A percentile compares a stretch with the other conserved stretches of the same genome.
phyloP scores from a whole-genome alignment of 2,797 vertebrate genomes.

The Molothrus ater region DNA sequence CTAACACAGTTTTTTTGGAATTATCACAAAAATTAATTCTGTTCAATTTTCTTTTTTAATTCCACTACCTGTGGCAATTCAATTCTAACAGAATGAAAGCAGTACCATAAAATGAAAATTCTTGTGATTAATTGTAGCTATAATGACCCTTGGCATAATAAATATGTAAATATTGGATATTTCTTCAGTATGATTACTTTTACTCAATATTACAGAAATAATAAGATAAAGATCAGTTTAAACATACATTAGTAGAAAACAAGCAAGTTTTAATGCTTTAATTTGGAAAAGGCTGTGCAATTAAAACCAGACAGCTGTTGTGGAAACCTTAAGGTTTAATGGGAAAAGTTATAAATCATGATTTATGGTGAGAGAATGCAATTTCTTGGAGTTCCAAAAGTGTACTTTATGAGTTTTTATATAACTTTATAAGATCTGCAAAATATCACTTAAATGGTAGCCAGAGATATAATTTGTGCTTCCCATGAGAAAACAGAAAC shows the following conservation, averaged over 20 bases:
- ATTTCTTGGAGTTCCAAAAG: conserved; percentile 14
- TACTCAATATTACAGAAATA: not conserved
- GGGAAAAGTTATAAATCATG: conserved; percentile 7
- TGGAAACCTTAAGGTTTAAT: conserved; percentile 12
- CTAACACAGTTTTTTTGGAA: not conserved
- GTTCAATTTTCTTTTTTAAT: not conserved
- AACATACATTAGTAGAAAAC: not conserved
- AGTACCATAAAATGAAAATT: not conserved
- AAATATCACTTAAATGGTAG: conserved; percentile 21
- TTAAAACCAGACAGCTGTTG: conserved; percentile 36
- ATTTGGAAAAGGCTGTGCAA: conserved; percentile 15
- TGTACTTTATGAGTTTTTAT: not conserved
- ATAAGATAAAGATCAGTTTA: conserved; percentile 1
- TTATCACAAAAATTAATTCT: not conserved
- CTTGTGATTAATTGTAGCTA: not conserved
- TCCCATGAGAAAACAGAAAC: not conserved
- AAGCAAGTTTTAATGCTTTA: not conserved
- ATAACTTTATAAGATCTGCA: not conserved
- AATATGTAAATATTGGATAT: conserved; percentile 9
- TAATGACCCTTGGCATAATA: not conserved
- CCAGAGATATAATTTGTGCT: not conserved
- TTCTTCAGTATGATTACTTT: not conserved
- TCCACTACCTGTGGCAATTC: not conserved
- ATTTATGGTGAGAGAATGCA: conserved; percentile 31
- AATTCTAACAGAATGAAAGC: not conserved